A percentile compares a stretch with the other conserved stretches of the same genome.
These are phyloP conservation scores for Anoplophora glabripennis DNA, from an alignment of 1,140 invertebrate species.

Conservation along the genomic window DNA sequence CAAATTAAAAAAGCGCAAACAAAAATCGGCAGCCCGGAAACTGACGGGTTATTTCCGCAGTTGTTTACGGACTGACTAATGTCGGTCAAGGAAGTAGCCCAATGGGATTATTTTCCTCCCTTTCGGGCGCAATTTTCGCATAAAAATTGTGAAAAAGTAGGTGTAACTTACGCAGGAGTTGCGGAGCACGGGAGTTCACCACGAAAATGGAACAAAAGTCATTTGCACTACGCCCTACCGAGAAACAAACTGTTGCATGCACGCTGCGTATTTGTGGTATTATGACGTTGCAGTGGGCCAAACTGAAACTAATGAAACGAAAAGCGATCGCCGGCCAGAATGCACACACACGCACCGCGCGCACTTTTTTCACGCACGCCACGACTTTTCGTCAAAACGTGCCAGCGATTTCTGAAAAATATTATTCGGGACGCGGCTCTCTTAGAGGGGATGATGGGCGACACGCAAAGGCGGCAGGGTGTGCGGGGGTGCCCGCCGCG, in stretches of 20 bases:
- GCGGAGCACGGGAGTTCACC: too few species aligned
- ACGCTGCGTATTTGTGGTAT: background rate
- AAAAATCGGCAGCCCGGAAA: too few species aligned
- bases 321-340: background rate
- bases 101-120: too few species aligned
- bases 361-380: slow-evolving; percentile 37
- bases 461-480: slow-evolving; percentile 37
- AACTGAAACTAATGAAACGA: slow-evolving; percentile 16
- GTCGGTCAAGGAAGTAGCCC: too few species aligned
- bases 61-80: too few species aligned
- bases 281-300: slow-evolving; percentile 30
- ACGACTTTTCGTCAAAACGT: slow-evolving; percentile 47
- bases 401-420: slow-evolving; percentile 50
- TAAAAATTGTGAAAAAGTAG: too few species aligned
- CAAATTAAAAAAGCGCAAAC: too few species aligned
- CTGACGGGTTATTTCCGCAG: too few species aligned
- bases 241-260: slow-evolving; percentile 22
- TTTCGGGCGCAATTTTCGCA: too few species aligned
- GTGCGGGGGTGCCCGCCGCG: slow-evolving; percentile 24
- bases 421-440: slow-evolving; percentile 40
- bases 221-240: slow-evolving; percentile 16
- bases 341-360: slow-evolving; percentile 29
- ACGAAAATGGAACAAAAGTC: background rate
- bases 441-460: slow-evolving; percentile 29
- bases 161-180: background rate